Conservation (phyloP, 2,888 invertebrate species). For the Lottia scabra region DNA sequence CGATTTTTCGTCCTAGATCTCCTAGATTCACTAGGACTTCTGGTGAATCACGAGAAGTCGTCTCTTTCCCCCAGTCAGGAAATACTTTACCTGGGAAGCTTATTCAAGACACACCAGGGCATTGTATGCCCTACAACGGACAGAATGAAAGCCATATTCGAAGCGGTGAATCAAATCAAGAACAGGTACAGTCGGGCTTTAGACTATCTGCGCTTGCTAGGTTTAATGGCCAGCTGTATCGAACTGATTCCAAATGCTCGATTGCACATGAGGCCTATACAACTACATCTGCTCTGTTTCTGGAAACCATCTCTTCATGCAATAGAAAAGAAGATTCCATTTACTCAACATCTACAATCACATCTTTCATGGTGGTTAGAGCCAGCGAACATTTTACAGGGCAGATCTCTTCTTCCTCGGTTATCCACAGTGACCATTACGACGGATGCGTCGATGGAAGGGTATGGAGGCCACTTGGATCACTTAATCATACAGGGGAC, state of each 20-base stretch:
- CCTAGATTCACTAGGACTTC: conserved; percentile 14
- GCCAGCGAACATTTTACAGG: conserved; percentile 10
- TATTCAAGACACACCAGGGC: conserved; percentile 7
- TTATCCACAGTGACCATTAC: background rate
- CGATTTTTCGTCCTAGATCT: conserved; percentile 3
- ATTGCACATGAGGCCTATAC: conserved; percentile 23
- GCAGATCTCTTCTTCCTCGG: background rate
- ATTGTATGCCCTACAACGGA: conserved; percentile 12
- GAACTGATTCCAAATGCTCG: conserved; percentile 23
- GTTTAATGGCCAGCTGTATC: conserved; percentile 23
- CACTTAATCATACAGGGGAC: background rate
- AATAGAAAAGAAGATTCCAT: conserved; percentile 8
- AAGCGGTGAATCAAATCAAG: background rate
- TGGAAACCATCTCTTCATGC: conserved; percentile 16
- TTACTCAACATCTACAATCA: conserved; percentile 11
- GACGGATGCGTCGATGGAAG: background rate
- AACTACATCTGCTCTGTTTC: background rate
- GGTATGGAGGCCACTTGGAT: background rate
- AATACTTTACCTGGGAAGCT: conserved; percentile 14
- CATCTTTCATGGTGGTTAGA: conserved; percentile 18
- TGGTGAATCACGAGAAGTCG: conserved; percentile 15
- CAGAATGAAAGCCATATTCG: background rate
- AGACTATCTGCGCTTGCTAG: conserved; percentile 18
- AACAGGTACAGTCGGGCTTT: background rate
- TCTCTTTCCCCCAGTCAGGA: background rate